Evolutionary conservation across 1,140 invertebrate genomes (phyloP).

Genomic region (Drosophila serrata): DNA sequence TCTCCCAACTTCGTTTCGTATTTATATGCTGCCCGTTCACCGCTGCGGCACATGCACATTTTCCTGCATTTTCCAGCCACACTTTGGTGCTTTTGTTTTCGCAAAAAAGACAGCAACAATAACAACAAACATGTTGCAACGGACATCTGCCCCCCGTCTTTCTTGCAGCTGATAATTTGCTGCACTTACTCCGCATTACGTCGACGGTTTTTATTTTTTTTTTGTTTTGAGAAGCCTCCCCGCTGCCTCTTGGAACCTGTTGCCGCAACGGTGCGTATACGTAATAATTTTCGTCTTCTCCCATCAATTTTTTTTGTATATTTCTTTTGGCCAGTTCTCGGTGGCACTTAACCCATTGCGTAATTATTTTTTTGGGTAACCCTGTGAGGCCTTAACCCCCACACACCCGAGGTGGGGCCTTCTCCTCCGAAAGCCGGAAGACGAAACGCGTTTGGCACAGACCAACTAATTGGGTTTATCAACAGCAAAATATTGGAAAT

Average conservation of each 20-base stretch:
- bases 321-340: slow-evolving; percentile 22
- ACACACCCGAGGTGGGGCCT: neutral
- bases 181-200: slow-evolving; percentile 73
- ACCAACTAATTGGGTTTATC: slow-evolving; percentile 70
- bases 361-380: slow-evolving; percentile 7
- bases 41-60: slow-evolving; percentile 50
- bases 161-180: slow-evolving; percentile 74
- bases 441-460: slow-evolving; percentile 49
- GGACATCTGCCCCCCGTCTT: slow-evolving; percentile 59
- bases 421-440: slow-evolving; percentile 24
- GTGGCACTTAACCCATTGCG: slow-evolving; percentile 15
- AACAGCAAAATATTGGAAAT: slow-evolving; percentile 59
- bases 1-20: slow-evolving; percentile 47
- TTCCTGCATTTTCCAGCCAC: slow-evolving; percentile 71
- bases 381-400: slow-evolving; percentile 6
- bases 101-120: slow-evolving; percentile 13
- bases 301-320: slow-evolving; percentile 7
- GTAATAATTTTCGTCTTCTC: slow-evolving; percentile 60
- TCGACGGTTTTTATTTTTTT: slow-evolving; percentile 58
- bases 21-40: slow-evolving; percentile 61
- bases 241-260: too few relatives aligned
- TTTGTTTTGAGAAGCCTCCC: too few relatives aligned
- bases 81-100: slow-evolving; percentile 62
- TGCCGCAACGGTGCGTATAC: slow-evolving; percentile 73
- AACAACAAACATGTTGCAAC: slow-evolving; percentile 64